These are phyloP conservation scores for Hydrophis major DNA, from an alignment of 2,797 vertebrate species.

Conservation along the genomic window DNA sequence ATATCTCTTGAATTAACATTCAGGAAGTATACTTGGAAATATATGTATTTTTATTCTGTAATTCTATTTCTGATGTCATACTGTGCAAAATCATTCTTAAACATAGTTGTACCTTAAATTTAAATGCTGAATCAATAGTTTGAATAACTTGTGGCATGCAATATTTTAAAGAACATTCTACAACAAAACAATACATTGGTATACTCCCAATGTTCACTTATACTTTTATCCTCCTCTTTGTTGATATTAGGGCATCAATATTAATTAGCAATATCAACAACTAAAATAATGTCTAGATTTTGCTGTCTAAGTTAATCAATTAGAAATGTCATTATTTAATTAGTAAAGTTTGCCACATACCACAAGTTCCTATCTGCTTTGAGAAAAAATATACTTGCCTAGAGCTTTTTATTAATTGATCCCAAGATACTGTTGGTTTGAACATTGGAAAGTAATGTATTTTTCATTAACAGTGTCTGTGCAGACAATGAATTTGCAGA, in stretches of 20 bases:
- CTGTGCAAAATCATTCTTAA: neutral
- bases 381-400: conserved; percentile 1
- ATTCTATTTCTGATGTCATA: neutral
- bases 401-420: conserved; percentile 26
- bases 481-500: neutral
- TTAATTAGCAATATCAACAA: neutral
- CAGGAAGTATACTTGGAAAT: neutral
- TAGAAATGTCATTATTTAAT: neutral
- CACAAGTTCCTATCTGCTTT: neutral
- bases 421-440: conserved; percentile 4
- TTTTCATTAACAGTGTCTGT: conserved; percentile 15
- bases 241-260: neutral
- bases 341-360: neutral
- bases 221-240: neutral
- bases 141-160: neutral
- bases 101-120: neutral
- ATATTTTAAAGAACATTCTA: neutral
- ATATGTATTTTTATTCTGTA: neutral
- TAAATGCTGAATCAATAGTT: neutral
- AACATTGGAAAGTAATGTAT: conserved; percentile 16
- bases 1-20: neutral
- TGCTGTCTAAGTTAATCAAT: neutral
- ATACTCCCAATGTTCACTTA: neutral
- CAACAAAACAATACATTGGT: neutral
- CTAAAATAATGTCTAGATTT: conserved; percentile 7